These are phyloP conservation scores for Proterorhinus semilunaris DNA, from an alignment of 2,113 vertebrate genomes.

Conservation along the genomic window DNA sequence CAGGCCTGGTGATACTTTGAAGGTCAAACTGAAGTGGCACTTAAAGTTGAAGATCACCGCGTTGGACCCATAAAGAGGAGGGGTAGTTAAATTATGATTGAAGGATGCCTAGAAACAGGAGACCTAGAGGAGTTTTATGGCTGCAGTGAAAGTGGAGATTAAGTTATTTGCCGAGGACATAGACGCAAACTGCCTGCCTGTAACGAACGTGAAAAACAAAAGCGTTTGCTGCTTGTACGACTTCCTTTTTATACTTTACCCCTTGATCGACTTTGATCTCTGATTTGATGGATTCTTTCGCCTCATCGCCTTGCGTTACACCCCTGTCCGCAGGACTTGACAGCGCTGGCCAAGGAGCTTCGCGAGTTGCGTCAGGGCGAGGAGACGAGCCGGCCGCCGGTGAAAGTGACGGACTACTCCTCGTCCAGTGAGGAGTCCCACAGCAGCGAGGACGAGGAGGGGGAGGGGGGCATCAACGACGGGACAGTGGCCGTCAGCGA, in stretches of 20 bases:
- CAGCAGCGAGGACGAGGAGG: slow-evolving; percentile 95
- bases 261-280: background rate
- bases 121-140: too few species aligned
- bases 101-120: too few species aligned
- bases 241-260: background rate
- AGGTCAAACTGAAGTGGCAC: too few species aligned
- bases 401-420: slow-evolving; percentile 98
- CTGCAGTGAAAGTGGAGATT: too few species aligned
- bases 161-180: too few species aligned
- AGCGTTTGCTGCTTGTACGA: too few species aligned
- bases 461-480: slow-evolving; percentile 87
- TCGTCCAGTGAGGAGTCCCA: slow-evolving; percentile 97
- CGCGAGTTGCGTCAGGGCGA: slow-evolving; percentile 93
- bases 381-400: slow-evolving; percentile 90
- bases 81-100: too few species aligned
- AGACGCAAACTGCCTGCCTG: too few species aligned
- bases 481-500: slow-evolving; percentile 96
- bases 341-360: slow-evolving; percentile 94
- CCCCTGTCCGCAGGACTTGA: slow-evolving; percentile 85
- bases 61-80: too few species aligned
- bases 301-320: background rate
- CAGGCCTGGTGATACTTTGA: too few species aligned
- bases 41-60: too few species aligned
- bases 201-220: too few species aligned
- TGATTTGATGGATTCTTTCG: background rate